Conservation (phyloP, 2,113 vertebrate genomes). For the Oreocharis arfaki region DNA sequence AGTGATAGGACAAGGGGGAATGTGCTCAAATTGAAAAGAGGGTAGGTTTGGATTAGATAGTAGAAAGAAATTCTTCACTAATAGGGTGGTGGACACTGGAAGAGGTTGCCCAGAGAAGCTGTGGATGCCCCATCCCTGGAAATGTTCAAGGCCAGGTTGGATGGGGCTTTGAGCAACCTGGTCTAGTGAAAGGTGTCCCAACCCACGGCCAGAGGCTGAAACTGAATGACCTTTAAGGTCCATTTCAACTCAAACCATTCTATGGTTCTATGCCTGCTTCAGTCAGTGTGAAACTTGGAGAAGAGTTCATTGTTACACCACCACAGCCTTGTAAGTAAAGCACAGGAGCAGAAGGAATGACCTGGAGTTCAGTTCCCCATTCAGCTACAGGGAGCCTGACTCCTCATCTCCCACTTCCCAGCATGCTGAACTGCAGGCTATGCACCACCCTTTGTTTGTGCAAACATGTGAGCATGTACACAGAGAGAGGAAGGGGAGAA, state of each 20-base stretch:
- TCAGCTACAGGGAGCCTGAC: not conserved
- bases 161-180: not conserved
- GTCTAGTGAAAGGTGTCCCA: not conserved
- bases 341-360: not conserved
- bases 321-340: rapidly evolving
- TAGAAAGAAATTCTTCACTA: not conserved
- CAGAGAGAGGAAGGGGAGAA: not conserved
- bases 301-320: not conserved
- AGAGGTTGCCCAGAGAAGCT: not conserved
- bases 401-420: not conserved
- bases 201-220: not conserved
- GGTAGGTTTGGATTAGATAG: not conserved
- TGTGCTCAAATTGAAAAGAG: not conserved
- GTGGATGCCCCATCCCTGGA: not conserved
- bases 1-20: not conserved
- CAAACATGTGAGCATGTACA: not conserved
- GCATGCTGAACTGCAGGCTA: not conserved
- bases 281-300: not conserved
- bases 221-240: not conserved
- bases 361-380: not conserved
- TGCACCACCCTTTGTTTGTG: not conserved
- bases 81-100: not conserved
- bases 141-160: not conserved
- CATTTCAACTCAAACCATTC: not conserved
- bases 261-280: not conserved